Evolutionary conservation across 2,888 invertebrate genomes (phyloP), one percentile per base, ranked within the genome.

Genomic region (Entomobrya proxima): DNA sequence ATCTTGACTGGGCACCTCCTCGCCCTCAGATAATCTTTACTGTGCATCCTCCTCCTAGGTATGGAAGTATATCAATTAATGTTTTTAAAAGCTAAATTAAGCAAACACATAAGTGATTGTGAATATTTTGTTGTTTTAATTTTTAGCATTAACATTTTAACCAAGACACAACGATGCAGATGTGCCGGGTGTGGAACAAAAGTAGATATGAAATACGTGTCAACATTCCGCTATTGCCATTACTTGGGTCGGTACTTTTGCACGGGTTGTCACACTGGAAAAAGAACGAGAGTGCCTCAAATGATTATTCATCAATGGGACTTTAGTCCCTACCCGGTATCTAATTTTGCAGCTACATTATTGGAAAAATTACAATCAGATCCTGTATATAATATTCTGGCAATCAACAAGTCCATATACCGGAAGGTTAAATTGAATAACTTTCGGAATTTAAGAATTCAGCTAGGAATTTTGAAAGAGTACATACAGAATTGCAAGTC

Each of bases 151-250:
- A 93, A 93, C 90, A 92, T 92, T 78, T 91, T 95, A 44, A 93
- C 96, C 92, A 93, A 93, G 13, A 94, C 94, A 87, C 97, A 97
- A 92, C 95, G 95, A 90, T 95, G 95, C 91, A 93, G 95, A 35
- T 97, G 97, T 92, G 96, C 96, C 55, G 96, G 96, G 3, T 97
- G 97, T 92, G 96, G 96, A 0, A 95, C 95, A 94, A 94, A 94
- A 91, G 95, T 97, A 6, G 95, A 95, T 1, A 93, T 93, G 5
- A 94, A 94, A 88, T 96, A 95, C 91, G 94, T 95, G 13, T 94
- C 94, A 85, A 94, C 95, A 90, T 96, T 95, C 92, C 94, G 96
- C 18, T 96, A 96, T 91, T 96, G 96, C 91, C 95, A 95, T 90
- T 97, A 97, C 92, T 92, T 96, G 86, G 96, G 96, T 11, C 94